Evolutionary conservation across 2,113 vertebrate species (phyloP), one percentile per base, ranked within the genome.

Genomic region (Hydrolagus affinis): DNA sequence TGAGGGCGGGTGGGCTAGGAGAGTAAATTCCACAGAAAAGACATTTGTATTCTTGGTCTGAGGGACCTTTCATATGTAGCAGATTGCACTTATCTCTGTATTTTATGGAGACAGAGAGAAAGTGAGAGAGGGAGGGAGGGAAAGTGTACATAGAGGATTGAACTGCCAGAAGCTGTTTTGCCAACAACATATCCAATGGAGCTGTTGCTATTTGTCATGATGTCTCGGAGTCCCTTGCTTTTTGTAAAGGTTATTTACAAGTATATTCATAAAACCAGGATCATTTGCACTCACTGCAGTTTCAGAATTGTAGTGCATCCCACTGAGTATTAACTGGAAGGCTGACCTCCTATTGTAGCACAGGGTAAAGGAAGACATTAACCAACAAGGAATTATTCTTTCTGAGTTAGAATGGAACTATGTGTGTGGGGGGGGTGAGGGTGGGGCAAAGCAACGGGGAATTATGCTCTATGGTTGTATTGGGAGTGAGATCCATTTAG

Each of bases 81-180:
- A 44, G 44, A 44, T 44, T 44, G 44, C 44, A 44, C 44, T 44
- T 19, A 62, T 80, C 76, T 28, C 7, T 59, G 12, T 7, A 17
- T 80, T 62, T 80, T 3, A 80, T 10, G 56, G 73, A 75, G 72
- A 32, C 72, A 74, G 30, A 78, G 57, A 56, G 57, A 59, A 12
- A 23, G 12, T 23, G 25, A 80, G 23, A n/a, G 6, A 14, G n/a
- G 62, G 28, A 28, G 28, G 76, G n/a, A 17, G 62, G 59, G 76
- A 23, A 80, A 64, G 44, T 21, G 59, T 12, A 11, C 74, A 76
- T 21, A 76, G 19, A 75, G 75, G 75, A 14, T 6, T 60, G 75
- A 64, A 15, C 57, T 78, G 76, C n/a, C 76, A 78, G 56, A 77
- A 78, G 74, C 28, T 59, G 56, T 59, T 57, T 23, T 60, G n/a